Evolutionary conservation across 2,797 vertebrate genomes (phyloP), one percentile per base, ranked within the genome.

Genomic region (Pseudochaenichthys georgianus): DNA sequence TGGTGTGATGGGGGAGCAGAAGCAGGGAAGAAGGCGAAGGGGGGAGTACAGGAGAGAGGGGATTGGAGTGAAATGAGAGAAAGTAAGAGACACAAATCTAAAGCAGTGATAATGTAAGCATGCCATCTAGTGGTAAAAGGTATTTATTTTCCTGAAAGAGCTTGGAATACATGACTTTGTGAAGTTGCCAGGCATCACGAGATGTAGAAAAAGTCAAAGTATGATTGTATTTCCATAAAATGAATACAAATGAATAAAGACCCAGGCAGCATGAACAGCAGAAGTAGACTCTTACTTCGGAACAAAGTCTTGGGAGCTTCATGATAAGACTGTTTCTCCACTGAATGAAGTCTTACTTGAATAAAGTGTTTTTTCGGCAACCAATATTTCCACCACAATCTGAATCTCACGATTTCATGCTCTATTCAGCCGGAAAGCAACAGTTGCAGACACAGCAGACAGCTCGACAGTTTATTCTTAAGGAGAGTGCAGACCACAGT

Each of bases 81-180:
- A 59, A 66, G 15, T 74, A 16, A 16, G 28, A 13, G 2, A 7
- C 0, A 6, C 3, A 48, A 8, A 15, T 46, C 13, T 42, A 38
- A 13, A 6, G 51, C 45, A 85, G 80, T 5, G 28, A n/a, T 89
- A 86, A 94, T 79, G 82, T 88, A 84, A 73, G 72, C 78, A 61
- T 76, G 88, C 91, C 93, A 93, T 94, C 95, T 95, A 91, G 92
- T 93, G 95, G 87, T 50, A 3, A 21, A 5, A 57, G 16, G 47
- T 10, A 48, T 51, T 9, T 31, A 19, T n/a, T 3, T 38, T 38
- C 34, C 10, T 46, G 52, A 65, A 19, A 4, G 21, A 54, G 47
- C 23, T 31, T 31, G 4, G 57, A 70, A 34, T 13, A 34, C 6
- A 43, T n/a, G 64, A 71, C 62, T 50, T 31, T 68, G 31, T 50